phyloP scores from a whole-genome alignment of 2,113 vertebrate species.

The Cricetomys ansorgei region DNA sequence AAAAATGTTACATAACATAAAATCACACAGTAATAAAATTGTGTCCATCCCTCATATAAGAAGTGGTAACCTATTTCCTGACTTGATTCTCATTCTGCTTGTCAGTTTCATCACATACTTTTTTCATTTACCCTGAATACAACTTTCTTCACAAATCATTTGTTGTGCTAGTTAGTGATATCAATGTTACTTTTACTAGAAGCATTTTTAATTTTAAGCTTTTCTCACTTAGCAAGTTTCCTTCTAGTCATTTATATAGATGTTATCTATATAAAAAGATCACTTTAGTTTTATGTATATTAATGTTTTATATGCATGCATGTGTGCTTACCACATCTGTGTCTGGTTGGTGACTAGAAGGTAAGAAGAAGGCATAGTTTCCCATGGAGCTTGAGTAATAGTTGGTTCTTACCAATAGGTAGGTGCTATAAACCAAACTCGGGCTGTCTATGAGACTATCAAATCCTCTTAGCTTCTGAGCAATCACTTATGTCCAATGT shows the following conservation, averaged over 20 bases:
- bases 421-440: neutral
- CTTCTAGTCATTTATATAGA: neutral
- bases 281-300: neutral
- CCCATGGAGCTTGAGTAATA: neutral
- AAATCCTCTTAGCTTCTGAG: neutral
- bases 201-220: neutral
- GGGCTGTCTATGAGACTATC: neutral
- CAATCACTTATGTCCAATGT: neutral
- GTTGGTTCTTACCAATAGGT: neutral
- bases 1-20: neutral
- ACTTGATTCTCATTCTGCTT: neutral
- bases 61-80: neutral
- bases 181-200: neutral
- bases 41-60: accelerated
- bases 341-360: neutral
- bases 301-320: neutral
- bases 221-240: neutral
- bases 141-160: neutral
- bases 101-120: neutral
- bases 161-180: neutral
- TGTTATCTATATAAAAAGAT: neutral
- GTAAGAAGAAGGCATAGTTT: neutral
- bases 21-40: neutral
- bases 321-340: neutral
- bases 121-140: neutral